Conservation (phyloP, 2,113 vertebrate genomes). For the Tylochromis polylepis region DNA sequence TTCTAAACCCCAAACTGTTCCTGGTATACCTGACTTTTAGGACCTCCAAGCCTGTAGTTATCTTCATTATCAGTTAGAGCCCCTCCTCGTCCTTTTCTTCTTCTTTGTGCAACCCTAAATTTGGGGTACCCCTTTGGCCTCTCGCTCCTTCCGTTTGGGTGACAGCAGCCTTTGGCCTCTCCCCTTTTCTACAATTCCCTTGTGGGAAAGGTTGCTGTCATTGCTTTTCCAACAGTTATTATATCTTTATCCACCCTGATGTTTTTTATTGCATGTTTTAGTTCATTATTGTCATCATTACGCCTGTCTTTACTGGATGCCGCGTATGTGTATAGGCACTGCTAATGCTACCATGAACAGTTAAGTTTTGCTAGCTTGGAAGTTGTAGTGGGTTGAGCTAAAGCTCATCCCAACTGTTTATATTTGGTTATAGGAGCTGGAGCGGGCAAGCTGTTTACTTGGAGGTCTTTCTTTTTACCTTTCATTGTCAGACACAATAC, state of each 20-base stretch:
- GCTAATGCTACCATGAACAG: neutral
- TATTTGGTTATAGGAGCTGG: neutral
- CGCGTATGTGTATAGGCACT: neutral
- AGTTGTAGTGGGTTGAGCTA: neutral
- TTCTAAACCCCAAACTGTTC: neutral
- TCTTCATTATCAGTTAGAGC: fast-evolving
- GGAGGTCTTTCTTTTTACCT: neutral
- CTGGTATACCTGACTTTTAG: neutral
- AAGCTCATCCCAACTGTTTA: neutral
- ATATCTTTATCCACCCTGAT: too few species aligned
- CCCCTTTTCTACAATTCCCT: neutral
- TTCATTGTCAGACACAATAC: neutral
- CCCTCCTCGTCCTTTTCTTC: neutral
- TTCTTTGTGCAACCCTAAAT: neutral
- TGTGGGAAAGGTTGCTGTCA: neutral
- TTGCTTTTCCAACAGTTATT: too few species aligned
- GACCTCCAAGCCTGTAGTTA: neutral
- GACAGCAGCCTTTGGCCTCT: too few species aligned
- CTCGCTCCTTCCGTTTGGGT: too few species aligned
- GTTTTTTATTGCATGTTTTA: neutral
- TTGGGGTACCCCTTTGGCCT: neutral
- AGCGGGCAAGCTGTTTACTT: neutral
- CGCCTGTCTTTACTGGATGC: neutral
- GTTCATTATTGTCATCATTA: neutral
- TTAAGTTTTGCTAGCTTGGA: neutral